Conservation (phyloP, 2,888 invertebrate genomes). For the Plemyria rubiginata region DNA sequence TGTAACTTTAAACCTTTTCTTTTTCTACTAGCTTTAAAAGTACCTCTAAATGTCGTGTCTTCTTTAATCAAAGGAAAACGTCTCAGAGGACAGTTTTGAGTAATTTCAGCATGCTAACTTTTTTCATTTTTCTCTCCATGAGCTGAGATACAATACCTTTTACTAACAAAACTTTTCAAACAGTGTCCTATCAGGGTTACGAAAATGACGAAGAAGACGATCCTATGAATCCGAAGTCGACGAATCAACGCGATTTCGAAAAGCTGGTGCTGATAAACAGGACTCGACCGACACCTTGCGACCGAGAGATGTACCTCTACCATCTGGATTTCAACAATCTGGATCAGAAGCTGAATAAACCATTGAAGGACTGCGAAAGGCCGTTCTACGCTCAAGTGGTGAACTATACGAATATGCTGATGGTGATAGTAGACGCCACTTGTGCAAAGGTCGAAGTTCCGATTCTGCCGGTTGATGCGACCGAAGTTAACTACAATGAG, state of each 20-base stretch:
- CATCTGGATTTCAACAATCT: constrained; percentile 77
- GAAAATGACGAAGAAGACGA: constrained; percentile 82
- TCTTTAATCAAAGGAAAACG: constrained; percentile 1
- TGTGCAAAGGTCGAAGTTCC: constrained; percentile 83
- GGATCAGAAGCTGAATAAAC: constrained; percentile 80
- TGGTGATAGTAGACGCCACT: constrained; percentile 89
- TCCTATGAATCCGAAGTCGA: constrained; percentile 65
- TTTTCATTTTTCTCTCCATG: constrained; percentile 2
- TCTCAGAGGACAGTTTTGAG: constrained; percentile 4
- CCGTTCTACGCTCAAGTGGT: constrained; percentile 91
- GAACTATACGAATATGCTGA: constrained; percentile 90
- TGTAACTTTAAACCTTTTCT: not conserved
- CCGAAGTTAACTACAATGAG: constrained; percentile 84
- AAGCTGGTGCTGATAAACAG: constrained; percentile 88
- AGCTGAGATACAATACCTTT: not conserved
- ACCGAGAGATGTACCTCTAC: constrained; percentile 88
- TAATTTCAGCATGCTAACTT: constrained; percentile 21
- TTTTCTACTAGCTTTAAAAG: constrained; percentile 8
- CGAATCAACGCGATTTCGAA: constrained; percentile 85
- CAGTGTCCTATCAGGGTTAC: constrained; percentile 74
- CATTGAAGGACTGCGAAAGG: constrained; percentile 72
- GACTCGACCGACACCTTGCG: constrained; percentile 94
- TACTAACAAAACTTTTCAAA: constrained; percentile 32
- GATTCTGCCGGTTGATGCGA: constrained; percentile 70
- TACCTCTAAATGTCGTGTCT: constrained; percentile 5